phyloP scores from a whole-genome alignment of 2,888 invertebrate genomes.

The Limnephilus rhombicus region DNA sequence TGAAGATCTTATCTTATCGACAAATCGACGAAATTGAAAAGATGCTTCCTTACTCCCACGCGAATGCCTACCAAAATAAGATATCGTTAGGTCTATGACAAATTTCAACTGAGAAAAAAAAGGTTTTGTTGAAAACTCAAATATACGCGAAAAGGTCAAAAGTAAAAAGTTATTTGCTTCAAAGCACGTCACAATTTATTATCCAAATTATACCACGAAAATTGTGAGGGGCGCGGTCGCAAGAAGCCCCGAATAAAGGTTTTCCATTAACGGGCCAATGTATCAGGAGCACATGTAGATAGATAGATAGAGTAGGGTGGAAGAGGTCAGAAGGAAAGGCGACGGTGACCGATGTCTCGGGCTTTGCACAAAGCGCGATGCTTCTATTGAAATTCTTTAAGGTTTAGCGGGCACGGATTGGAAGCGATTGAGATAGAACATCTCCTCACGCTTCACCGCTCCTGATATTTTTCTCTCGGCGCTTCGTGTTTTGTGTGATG shows the following conservation, averaged over 20 bases:
- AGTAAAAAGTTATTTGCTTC: constrained; percentile 10
- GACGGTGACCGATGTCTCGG: constrained; percentile 63
- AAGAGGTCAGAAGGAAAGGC: constrained; percentile 52
- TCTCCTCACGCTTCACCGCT: constrained; percentile 15
- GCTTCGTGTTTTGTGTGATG: constrained; percentile 11
- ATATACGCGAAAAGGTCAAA: constrained; percentile 7
- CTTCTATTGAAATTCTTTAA: constrained; percentile 63
- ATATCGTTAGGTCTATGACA: neutral
- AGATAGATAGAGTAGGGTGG: constrained; percentile 47
- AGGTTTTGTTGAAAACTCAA: neutral
- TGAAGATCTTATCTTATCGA: neutral
- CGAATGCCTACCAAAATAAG: neutral
- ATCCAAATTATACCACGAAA: constrained; percentile 37
- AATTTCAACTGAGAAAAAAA: neutral
- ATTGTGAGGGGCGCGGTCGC: neutral
- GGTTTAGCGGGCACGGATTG: constrained; percentile 54
- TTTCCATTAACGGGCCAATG: constrained; percentile 46
- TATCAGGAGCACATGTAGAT: constrained; percentile 47
- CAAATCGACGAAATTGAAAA: neutral
- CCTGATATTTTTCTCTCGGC: constrained; percentile 32
- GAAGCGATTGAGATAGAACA: constrained; percentile 38
- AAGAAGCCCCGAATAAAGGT: constrained; percentile 26
- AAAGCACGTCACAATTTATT: constrained; percentile 38
- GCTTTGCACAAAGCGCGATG: constrained; percentile 56
- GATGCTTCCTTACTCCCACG: neutral